phyloP scores from a whole-genome alignment of 2,888 invertebrate genomes.

The Dorcus hopei region DNA sequence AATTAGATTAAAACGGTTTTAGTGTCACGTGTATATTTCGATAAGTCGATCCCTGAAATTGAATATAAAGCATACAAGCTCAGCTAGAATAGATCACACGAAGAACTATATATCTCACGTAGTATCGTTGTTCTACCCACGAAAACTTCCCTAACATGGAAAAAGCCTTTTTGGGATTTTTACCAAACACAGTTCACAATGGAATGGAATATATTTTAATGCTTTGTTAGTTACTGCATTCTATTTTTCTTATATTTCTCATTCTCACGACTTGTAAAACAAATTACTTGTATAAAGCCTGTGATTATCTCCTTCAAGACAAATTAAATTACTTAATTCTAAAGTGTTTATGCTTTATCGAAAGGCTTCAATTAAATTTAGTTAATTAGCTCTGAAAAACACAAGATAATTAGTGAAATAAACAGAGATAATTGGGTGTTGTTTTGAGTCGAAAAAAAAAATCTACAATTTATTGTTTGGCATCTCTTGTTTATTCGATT shows the following conservation, averaged over 20 bases:
- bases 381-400: too few relatives aligned
- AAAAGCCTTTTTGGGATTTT: conserved; percentile 1
- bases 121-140: conserved; percentile 2
- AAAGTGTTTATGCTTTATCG: too few relatives aligned
- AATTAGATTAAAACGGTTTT: conserved; percentile 5
- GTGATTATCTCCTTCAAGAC: too few relatives aligned
- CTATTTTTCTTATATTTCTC: neutral
- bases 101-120: neutral
- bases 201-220: neutral
- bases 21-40: conserved; percentile 1
- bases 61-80: neutral
- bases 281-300: neutral
- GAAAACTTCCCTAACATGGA: conserved; percentile 2
- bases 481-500: too few relatives aligned
- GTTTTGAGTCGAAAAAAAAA: too few relatives aligned
- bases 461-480: too few relatives aligned
- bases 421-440: too few relatives aligned
- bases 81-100: neutral
- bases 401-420: too few relatives aligned
- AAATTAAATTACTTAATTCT: too few relatives aligned
- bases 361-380: too few relatives aligned
- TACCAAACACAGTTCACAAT: neutral
- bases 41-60: neutral
- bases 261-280: neutral
- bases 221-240: neutral